Conservation (phyloP, 2,888 invertebrate genomes). For the Pogonocherus hispidulus region DNA sequence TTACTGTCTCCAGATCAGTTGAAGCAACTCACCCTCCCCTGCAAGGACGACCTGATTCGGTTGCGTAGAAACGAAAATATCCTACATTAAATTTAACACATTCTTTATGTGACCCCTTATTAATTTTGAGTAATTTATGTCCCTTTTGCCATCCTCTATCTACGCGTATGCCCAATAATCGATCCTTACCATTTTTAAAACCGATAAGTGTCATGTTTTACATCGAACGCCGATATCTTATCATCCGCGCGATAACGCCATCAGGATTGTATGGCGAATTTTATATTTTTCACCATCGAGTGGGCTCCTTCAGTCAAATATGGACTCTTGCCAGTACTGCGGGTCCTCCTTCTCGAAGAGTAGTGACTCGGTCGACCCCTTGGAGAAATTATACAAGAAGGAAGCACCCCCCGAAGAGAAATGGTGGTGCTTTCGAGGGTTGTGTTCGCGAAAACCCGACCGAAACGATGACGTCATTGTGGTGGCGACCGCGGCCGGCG, state of each 20-base stretch:
- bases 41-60: too few species aligned
- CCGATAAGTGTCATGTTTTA: background rate
- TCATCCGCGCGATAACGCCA: slow-evolving; percentile 39
- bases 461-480: slow-evolving; percentile 15
- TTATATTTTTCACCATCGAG: slow-evolving; percentile 14
- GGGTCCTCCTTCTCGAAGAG: slow-evolving; percentile 43
- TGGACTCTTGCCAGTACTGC: slow-evolving; percentile 51
- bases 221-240: slow-evolving; percentile 32
- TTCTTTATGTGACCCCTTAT: too few species aligned
- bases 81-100: too few species aligned
- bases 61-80: too few species aligned
- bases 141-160: too few species aligned
- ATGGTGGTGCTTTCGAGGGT: slow-evolving; percentile 51
- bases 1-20: too few species aligned
- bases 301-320: slow-evolving; percentile 31
- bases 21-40: too few species aligned
- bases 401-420: slow-evolving; percentile 29
- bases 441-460: slow-evolving; percentile 40
- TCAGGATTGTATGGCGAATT: slow-evolving; percentile 39
- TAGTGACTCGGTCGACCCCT: slow-evolving; percentile 30
- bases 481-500: slow-evolving; percentile 23
- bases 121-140: too few species aligned
- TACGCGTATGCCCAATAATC: too few species aligned
- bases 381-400: slow-evolving; percentile 35
- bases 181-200: too few species aligned